Evolutionary conservation across 2,113 vertebrate genomes (phyloP), one percentile per base, ranked within the genome.

Genomic region (Amphilophus citrinellus): DNA sequence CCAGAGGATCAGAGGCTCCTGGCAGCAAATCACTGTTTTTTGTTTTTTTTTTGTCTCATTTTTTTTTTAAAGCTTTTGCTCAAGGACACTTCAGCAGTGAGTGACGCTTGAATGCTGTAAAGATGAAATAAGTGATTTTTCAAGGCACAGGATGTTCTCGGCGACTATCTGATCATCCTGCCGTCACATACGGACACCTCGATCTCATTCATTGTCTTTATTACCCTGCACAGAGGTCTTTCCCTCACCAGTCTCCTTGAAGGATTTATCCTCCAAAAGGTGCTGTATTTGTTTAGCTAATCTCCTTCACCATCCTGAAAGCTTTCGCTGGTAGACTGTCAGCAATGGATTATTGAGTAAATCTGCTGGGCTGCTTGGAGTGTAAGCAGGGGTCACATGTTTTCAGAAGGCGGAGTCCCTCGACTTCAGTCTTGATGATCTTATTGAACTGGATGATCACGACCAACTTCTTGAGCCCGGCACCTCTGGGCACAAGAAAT

Each of bases 261-360:
- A 79, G 85, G 89, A 89, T 86, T 89, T 86, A 81, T 60, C 63
- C 82, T 88, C 79, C 71, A 56, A 87, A 73, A 89, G 79, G 61
- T 92, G 85, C 88, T 81, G 61, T 87, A 73, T 92, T 88, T 88
- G 89, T 91, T 89, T 81, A 79, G 89, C 78, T 89, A 86, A 91
- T 92, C 87, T 88, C 79, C 87, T 76, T 85, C 68, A 80, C 65
- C 71, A 87, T 92, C 85, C 87, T 5, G 13, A 87, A 81, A 89
- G 82, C 81, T 58, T 63, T 63, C 3, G 11, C 79, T 83, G 85
- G 77, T 80, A 76, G 61, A 83, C 81, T 78, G 81, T 84, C 83
- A 80, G 83, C 17, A 35, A 79, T 4, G 87, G 91, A 86, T 88
- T 92, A 89, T 47, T 56, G 76, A 60, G 53, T 84, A 81, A 89